Evolutionary conservation across 2,888 invertebrate genomes (phyloP).

Genomic region (Mechanitis messenoides): DNA sequence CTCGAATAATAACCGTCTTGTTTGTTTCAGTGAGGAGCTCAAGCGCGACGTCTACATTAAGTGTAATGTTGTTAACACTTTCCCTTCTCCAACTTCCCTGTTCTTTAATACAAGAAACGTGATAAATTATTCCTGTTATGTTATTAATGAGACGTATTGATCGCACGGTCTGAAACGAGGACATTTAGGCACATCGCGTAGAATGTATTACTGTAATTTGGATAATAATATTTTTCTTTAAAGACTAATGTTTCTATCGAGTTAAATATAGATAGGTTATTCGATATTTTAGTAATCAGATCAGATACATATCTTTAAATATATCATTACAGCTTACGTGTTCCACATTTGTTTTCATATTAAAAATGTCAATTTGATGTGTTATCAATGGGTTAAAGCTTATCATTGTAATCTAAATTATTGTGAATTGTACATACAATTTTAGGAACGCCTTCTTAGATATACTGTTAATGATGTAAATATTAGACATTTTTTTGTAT

Average conservation of each 20-base stretch:
- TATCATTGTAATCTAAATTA: conserved; percentile 23
- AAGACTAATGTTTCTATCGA: conserved; percentile 13
- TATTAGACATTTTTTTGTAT: conserved; percentile 34
- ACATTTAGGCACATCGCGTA: conserved; percentile 20
- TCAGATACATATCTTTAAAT: conserved; percentile 49
- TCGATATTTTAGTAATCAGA: conserved; percentile 31
- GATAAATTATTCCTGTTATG: conserved; percentile 61
- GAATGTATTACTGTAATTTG: conserved; percentile 15
- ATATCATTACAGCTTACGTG: conserved; percentile 18
- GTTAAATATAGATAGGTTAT: conserved; percentile 29
- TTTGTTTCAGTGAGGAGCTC: conserved; percentile 72
- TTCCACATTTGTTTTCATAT: conserved; percentile 19
- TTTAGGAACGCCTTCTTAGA: conserved; percentile 71
- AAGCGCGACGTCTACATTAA: conserved; percentile 50
- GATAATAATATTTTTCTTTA: conserved; percentile 13
- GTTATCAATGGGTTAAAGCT: conserved; percentile 21
- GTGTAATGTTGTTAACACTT: conserved; percentile 65
- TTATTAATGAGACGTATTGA: conserved; percentile 11
- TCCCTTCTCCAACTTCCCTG: conserved; percentile 52
- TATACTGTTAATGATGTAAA: conserved; percentile 40
- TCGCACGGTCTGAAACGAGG: conserved; percentile 11
- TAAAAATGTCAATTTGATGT: conserved; percentile 18
- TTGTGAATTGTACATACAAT: conserved; percentile 37
- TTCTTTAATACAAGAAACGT: conserved; percentile 62
- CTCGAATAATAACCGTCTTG: conserved; percentile 37